Evolutionary conservation across 2,888 invertebrate genomes (phyloP), one percentile per base, ranked within the genome.

Genomic region (Apoderus coryli): DNA sequence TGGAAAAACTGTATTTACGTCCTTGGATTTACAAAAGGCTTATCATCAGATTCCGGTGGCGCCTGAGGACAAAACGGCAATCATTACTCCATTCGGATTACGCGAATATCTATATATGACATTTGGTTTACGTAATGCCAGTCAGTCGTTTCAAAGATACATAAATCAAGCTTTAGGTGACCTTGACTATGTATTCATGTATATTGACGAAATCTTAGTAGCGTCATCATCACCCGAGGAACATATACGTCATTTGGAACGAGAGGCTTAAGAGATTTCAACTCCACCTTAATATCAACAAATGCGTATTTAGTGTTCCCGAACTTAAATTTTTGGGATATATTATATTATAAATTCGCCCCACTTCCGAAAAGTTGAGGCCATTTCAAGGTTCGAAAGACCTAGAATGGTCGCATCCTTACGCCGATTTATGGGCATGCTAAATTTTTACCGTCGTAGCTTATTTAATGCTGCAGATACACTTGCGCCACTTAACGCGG

Each of bases 201-300:
- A 33, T 14, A 33, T 29, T 9, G 33, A 33, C 10, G 33, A 33
- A n/a, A 33, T 33, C 6, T 16, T 33, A 14, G 25, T 33, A 4
- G 29, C 25, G 3, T 29, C 24, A 16, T 29, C 24, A 14, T 23
- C 23, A 3, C 16, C 24, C 14, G 29, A 29, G 4, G 23, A 29
- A 16, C 23, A 33, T 15, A 9, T 11, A 16, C 11, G n/a, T 6
- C 32, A 27, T 10, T 16, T 33, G 13, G 3, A 9, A 10, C 16
- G 9, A 22, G 15, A 23, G 28, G 14, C 24, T 34, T 11, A 32
- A 34, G 15, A 23, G 10, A 15, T 33, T 27, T 14, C 27, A 33
- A 12, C 27, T 34, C 10, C 32, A 27, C 15, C 14, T 27, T 9
- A 34, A 27, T 14, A 16, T 33, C 7, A 27, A 23, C 14, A 32